Evolutionary conservation across 1,140 invertebrate genomes (phyloP), one percentile per base, ranked within the genome.

Genomic region (Lordiphosa collinella): DNA sequence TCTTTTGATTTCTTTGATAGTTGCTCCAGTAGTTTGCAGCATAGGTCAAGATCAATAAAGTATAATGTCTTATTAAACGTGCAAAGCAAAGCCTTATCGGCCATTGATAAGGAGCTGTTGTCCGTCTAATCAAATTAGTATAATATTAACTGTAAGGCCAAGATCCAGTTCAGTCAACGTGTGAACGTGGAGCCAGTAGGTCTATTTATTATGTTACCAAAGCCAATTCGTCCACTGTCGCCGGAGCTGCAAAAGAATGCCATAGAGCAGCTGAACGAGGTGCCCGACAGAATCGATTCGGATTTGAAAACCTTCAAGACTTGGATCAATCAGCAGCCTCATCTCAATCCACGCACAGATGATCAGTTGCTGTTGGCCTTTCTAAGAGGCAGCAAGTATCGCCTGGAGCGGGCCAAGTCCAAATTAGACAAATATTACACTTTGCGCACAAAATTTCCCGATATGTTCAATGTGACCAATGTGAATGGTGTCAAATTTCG

Each of bases 361-460:
- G 92, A 93, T 60, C 91, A 92, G 79, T 91, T 91, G 74, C 56
- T 94, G 4, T 61, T 92, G 11, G 90, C 89, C 34, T 93, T 93
- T 75, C 80, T 94, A 12, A 89, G 93, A 2, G 92, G 93, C 34
- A 92, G 92, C 66, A 94, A 94, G 86, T 93, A 91, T 82, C 93
- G 92, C 66, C 74, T 93, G 48, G 92, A 93, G 82, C 88, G 89
- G 59, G 91, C 91, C 9, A 93, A 93, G 75, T 88, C 91, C 61
- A 93, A 93, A 73, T 82, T 93, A 51, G 92, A 94, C 80, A 89
- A 90, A 68, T 93, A 90, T 78, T 93, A 93, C 56, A 92, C 92
- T 1, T 74, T 93, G 40, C 89, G 90, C 64, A 89, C 90, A 1
- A 85, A 91, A 47, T 89, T 91, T 32, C 92, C 93, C 0, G 93